Percentiles rank a stretch among this genome's conserved stretches.
Conservation (phyloP, 2,888 invertebrate species). For the Ferdinandea cuprea region DNA sequence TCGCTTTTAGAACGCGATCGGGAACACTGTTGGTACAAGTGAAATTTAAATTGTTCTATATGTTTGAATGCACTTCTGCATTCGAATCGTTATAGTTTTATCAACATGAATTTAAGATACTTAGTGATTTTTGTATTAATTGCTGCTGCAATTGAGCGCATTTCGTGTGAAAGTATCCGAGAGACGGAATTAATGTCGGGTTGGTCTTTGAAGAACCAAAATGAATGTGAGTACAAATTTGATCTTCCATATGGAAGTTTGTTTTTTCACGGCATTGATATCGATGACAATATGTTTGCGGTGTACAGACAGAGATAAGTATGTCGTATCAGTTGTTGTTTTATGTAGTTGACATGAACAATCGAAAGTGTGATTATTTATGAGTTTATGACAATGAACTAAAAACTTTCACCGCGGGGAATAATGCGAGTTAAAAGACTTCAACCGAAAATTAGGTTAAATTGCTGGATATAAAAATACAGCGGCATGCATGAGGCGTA, state of each 20-base stretch:
- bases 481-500: too few species aligned
- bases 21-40: conserved; percentile 1
- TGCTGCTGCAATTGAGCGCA: conserved; percentile 11
- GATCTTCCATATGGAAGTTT: background rate
- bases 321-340: background rate
- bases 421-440: background rate
- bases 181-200: conserved; percentile 73
- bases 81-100: conserved; percentile 1
- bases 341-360: background rate
- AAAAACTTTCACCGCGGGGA: conserved; percentile 6
- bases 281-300: background rate
- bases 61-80: conserved; percentile 27
- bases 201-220: conserved; percentile 75
- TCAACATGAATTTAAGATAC: conserved; percentile 48
- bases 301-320: background rate
- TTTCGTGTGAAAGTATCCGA: conserved; percentile 49
- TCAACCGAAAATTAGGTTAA: conserved; percentile 21
- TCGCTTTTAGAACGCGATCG: conserved; percentile 47
- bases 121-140: conserved; percentile 36
- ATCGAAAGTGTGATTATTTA: conserved; percentile 7
- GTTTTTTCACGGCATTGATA: conserved; percentile 12
- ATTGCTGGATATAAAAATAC: background rate
- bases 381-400: background rate
- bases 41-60: background rate
- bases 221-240: conserved; percentile 74